Evolutionary conservation across 2,888 invertebrate genomes (phyloP), one percentile per base, ranked within the genome.

Genomic region (Ophion slaviceki): DNA sequence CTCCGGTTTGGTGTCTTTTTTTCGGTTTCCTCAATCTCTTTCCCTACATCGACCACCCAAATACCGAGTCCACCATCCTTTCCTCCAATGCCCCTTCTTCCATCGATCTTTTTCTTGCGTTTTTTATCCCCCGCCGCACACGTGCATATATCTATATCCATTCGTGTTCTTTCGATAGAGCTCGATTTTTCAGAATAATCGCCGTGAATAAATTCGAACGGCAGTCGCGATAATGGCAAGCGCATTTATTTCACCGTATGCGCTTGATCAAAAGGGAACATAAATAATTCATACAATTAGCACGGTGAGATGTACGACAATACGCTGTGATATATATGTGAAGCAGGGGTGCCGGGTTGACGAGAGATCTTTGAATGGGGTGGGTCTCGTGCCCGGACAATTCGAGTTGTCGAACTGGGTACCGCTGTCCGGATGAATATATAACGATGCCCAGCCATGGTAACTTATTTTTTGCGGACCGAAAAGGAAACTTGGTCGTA

Each of bases 211-310:
- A 84, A 84, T 86, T 77, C 70, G 61, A 70, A 75, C 64, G 62
- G 70, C 62, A 32, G 62, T 82, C 53, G 24, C 20, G 40, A 76
- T 74, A 71, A 68, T 80, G 72, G 53, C 80, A 28, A 36, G 61
- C n/a, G 45, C 76, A 78, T 82, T 79, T 79, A 68, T 72, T 82
- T 68, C 77, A 17, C 61, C 76, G 74, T 88, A 83, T 88, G 88
- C 89, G 89, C 88, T 88, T 88, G 87, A 89, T 89, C 87, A 90
- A 89, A 88, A 87, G 89, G 88, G 84, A 87, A 87, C 89, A 92
- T 92, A 90, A 90, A 92, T 92, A 90, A 92, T 92, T 91, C 91
- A 92, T 92, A 91, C 91, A 91, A 92, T 92, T 92, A 92, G 90
- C 88, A 86, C 88, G 88, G 89, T 76, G 78, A 64, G 67, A 84